These are phyloP conservation scores for Harpegnathos saltator DNA, from an alignment of 1,140 invertebrate genomes.

Conservation along the genomic window DNA sequence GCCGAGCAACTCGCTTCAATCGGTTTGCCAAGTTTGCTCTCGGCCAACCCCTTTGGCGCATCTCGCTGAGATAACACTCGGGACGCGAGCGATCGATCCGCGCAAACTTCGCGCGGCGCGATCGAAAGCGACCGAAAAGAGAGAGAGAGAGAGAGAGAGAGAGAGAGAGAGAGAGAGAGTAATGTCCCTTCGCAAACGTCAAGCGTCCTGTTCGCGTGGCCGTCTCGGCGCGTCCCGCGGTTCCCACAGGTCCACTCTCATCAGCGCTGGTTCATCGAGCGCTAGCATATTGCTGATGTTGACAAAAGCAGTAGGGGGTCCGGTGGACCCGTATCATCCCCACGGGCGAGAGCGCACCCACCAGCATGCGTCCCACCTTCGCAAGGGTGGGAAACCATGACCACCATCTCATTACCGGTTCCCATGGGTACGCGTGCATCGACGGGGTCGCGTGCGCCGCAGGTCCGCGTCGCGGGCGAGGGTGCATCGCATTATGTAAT, in stretches of 20 bases:
- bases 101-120: background rate
- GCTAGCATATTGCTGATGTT: constrained; percentile 85
- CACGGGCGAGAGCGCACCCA: constrained; percentile 54
- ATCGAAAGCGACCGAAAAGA: background rate
- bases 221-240: constrained; percentile 58
- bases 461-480: constrained; percentile 70
- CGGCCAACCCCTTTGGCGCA: constrained; percentile 1
- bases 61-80: constrained; percentile 23
- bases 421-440: constrained; percentile 81
- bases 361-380: constrained; percentile 70
- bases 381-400: constrained; percentile 82
- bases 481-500: constrained; percentile 85
- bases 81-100: constrained; percentile 13
- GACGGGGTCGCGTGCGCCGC: constrained; percentile 79
- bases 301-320: constrained; percentile 83
- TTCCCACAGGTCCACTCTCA: constrained; percentile 84
- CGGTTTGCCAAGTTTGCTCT: constrained; percentile 17
- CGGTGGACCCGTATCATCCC: constrained; percentile 79
- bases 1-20: background rate
- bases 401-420: constrained; percentile 86
- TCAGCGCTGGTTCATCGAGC: constrained; percentile 72
- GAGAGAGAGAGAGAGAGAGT: no score
- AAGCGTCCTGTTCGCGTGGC: constrained; percentile 28
- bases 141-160: background rate
- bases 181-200: constrained; percentile 32